Percentiles rank a stretch among this genome's conserved stretches.
These are phyloP conservation scores for Cotesia vestalis DNA, from an alignment of 1,140 invertebrate genomes.

Conservation along the genomic window DNA sequence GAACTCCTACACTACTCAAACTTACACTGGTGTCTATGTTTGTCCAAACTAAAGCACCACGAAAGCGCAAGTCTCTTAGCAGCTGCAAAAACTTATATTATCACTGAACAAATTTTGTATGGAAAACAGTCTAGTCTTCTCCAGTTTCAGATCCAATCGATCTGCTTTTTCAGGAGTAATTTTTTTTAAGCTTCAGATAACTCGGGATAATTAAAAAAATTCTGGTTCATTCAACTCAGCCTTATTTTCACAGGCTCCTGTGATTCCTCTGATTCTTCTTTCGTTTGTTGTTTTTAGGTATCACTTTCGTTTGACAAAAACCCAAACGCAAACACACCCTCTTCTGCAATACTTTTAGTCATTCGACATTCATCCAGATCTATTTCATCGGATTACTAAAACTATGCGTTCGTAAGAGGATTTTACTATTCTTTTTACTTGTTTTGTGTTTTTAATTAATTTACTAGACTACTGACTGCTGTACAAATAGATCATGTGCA, in stretches of 20 bases:
- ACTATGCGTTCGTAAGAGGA: too few species aligned
- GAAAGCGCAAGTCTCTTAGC: background rate
- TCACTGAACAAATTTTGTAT: background rate
- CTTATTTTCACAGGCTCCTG: background rate
- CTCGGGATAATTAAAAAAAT: conserved; percentile 12
- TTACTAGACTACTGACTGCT: too few species aligned
- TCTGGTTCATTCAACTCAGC: background rate
- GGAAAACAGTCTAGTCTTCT: background rate
- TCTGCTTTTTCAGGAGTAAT: background rate
- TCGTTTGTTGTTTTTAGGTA: background rate
- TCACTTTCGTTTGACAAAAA: conserved; percentile 12
- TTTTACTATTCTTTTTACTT: too few species aligned
- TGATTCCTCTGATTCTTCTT: background rate
- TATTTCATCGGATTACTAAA: too few species aligned
- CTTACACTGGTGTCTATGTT: background rate
- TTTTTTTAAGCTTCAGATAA: background rate
- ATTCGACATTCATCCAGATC: background rate
- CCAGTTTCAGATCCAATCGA: background rate
- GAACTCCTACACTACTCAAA: background rate
- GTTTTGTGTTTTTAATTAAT: too few species aligned
- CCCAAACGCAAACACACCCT: background rate
- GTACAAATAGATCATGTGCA: too few species aligned
- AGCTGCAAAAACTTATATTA: background rate
- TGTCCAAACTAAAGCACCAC: background rate
- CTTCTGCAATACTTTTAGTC: background rate